phyloP scores from a whole-genome alignment of 2,113 vertebrate species.

The Dipodomys stephensi region DNA sequence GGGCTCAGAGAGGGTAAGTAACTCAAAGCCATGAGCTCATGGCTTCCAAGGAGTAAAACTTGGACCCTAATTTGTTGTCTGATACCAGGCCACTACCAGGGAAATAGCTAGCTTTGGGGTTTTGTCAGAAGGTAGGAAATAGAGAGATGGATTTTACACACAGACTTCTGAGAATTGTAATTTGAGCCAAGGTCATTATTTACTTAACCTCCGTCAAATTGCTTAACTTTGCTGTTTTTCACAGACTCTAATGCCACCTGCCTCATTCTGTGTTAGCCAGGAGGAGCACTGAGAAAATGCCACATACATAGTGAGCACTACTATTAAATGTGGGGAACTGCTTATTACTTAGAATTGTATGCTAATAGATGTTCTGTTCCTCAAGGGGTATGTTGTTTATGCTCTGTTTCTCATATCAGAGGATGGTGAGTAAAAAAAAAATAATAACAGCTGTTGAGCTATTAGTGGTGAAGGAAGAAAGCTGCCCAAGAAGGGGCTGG shows the following conservation, averaged over 20 bases:
- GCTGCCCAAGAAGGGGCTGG: not conserved
- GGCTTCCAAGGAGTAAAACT: not conserved
- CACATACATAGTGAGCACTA: not conserved
- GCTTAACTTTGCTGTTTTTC: constrained; percentile 1
- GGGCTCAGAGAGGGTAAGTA: not conserved
- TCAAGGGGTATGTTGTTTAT: not conserved
- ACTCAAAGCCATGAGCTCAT: not conserved
- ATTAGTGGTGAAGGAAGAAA: constrained; percentile 37
- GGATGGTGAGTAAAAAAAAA: not conserved
- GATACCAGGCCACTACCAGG: not conserved
- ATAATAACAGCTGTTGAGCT: constrained; percentile 52
- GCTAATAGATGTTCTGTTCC: constrained; percentile 9
- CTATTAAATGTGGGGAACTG: not conserved
- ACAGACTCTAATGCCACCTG: not conserved
- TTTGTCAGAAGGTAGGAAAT: not conserved
- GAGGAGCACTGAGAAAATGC: not conserved
- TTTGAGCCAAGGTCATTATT: not conserved
- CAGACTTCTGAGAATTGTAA: constrained; percentile 4
- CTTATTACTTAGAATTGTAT: constrained; percentile 23
- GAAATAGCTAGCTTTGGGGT: not conserved
- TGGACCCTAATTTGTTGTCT: not conserved
- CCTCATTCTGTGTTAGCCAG: not conserved
- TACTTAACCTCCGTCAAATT: not conserved
- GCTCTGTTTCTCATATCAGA: constrained; percentile 18
- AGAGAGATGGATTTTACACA: not conserved